These are phyloP conservation scores for Trissonchulus latispiculum DNA, from an alignment of 2,888 invertebrate species.

Conservation along the genomic window DNA sequence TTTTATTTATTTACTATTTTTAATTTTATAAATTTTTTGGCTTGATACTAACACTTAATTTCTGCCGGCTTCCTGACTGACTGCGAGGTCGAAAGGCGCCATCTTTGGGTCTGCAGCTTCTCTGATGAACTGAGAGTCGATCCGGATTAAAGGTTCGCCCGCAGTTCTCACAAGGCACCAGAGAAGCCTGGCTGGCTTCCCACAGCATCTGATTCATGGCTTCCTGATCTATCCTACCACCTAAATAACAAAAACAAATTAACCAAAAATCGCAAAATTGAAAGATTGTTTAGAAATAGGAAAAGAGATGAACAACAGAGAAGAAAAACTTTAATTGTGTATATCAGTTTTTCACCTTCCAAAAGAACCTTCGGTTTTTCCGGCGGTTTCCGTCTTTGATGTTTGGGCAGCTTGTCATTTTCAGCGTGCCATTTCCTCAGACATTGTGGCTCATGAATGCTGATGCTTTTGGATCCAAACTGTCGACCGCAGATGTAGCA, in stretches of 20 bases:
- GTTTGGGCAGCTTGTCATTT: conserved; percentile 53
- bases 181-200: conserved; percentile 52
- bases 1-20: no score
- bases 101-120: conserved; percentile 52
- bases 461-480: conserved; percentile 57
- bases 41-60: no score
- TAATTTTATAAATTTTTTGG: no score
- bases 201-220: conserved; percentile 52
- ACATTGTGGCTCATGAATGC: conserved; percentile 60
- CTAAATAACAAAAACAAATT: no score
- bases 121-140: conserved; percentile 56
- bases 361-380: conserved; percentile 55
- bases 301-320: no score
- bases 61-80: no score
- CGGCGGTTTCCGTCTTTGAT: conserved; percentile 53
- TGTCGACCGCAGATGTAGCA: conserved; percentile 60
- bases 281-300: no score
- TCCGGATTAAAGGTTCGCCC: conserved; percentile 61
- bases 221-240: no score
- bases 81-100: no score
- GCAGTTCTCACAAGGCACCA: conserved; percentile 58
- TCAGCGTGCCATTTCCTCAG: conserved; percentile 56
- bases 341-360: no score
- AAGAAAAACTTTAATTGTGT: no score
- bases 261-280: no score